Evolutionary conservation across 2,797 vertebrate genomes (phyloP).

Genomic region (Brachyrhaphis roseni): DNA sequence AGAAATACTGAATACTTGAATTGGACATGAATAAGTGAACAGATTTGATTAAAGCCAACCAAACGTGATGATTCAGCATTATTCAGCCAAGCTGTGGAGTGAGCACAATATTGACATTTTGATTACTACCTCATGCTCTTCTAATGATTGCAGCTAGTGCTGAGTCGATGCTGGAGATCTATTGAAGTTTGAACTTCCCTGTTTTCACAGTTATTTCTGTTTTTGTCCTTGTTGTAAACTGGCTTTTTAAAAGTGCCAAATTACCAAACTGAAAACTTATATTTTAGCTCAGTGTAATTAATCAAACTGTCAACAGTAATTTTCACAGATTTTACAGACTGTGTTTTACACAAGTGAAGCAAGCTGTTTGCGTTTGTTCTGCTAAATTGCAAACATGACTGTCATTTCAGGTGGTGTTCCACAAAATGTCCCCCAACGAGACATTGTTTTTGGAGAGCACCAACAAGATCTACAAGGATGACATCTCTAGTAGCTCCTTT

Average conservation of each 20-base stretch:
- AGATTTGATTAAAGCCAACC: not conserved
- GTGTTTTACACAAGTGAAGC: not conserved
- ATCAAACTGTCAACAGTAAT: not conserved
- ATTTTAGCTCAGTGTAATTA: not conserved
- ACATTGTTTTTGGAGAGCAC: conserved; percentile 99
- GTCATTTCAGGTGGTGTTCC: conserved; percentile 93
- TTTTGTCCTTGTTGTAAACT: not conserved
- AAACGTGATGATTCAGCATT: not conserved
- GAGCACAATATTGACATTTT: conserved; percentile 14
- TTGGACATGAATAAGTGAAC: not conserved
- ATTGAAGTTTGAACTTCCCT: not conserved
- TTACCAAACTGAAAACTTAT: not conserved
- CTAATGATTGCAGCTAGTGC: not conserved
- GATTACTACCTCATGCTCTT: not conserved
- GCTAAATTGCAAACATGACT: not conserved
- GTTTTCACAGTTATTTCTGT: not conserved
- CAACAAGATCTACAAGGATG: conserved; percentile 99
- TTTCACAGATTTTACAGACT: not conserved
- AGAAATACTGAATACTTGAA: not conserved
- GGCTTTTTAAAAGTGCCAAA: not conserved
- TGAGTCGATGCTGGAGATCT: not conserved
- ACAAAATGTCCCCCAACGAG: conserved; percentile 99
- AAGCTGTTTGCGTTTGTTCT: not conserved
- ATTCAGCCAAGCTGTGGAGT: not conserved
- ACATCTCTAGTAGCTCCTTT: conserved; percentile 99